These are phyloP conservation scores for Mactromeris polynyma DNA, from an alignment of 2,888 invertebrate genomes.

Conservation along the genomic window DNA sequence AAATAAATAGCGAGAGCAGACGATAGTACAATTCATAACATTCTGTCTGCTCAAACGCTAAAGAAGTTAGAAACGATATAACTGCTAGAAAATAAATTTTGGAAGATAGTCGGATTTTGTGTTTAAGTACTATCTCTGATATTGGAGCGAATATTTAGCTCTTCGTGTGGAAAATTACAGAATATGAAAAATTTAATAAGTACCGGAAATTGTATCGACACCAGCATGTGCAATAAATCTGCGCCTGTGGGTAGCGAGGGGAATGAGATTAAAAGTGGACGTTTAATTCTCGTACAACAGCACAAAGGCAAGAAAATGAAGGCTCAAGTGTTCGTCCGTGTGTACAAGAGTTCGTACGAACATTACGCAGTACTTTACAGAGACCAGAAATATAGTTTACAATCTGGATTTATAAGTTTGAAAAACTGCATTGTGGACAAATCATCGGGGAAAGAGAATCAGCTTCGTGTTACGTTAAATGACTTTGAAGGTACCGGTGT, in stretches of 20 bases:
- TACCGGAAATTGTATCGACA: slow-evolving; percentile 33
- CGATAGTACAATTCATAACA: background rate
- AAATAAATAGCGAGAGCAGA: slow-evolving; percentile 17
- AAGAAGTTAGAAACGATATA: background rate
- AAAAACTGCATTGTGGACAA: slow-evolving; percentile 73
- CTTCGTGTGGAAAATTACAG: background rate
- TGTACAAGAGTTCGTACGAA: slow-evolving; percentile 78
- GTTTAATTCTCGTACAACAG: slow-evolving; percentile 70
- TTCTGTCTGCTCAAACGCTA: background rate
- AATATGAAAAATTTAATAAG: slow-evolving; percentile 59
- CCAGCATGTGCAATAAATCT: slow-evolving; percentile 41
- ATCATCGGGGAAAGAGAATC: slow-evolving; percentile 60
- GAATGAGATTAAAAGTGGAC: slow-evolving; percentile 72
- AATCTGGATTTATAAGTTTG: slow-evolving; percentile 76
- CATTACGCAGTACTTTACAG: slow-evolving; percentile 79
- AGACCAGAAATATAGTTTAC: slow-evolving; percentile 74
- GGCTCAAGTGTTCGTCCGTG: slow-evolving; percentile 75
- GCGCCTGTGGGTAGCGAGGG: slow-evolving; percentile 47
- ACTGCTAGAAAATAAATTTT: background rate
- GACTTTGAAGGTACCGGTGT: slow-evolving; percentile 78
- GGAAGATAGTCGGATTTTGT: background rate
- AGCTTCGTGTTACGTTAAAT: slow-evolving; percentile 74
- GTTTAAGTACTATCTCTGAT: background rate
- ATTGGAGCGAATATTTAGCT: background rate
- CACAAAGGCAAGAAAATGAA: slow-evolving; percentile 65